These are phyloP conservation scores for Peromyscus attwateri DNA, from an alignment of 2,797 vertebrate genomes.

Conservation along the genomic window DNA sequence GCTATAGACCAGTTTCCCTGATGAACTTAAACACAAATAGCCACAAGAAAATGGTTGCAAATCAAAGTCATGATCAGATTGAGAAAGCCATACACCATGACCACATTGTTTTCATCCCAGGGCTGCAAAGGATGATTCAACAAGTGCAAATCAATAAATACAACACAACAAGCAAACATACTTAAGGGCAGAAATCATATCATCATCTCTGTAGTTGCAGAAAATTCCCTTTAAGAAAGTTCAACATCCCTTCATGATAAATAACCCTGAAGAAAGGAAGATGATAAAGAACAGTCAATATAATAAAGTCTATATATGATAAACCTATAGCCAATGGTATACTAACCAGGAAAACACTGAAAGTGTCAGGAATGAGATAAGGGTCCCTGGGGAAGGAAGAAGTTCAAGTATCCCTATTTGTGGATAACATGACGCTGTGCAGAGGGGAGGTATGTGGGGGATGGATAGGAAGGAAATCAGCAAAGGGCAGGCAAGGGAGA, in stretches of 20 bases:
- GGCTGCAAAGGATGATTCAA: neutral
- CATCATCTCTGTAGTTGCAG: neutral
- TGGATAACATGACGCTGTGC: neutral
- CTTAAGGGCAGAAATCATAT: neutral
- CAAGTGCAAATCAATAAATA: neutral
- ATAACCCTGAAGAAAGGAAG: neutral
- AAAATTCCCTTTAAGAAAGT: neutral
- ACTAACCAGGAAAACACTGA: neutral
- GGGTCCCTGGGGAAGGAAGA: neutral
- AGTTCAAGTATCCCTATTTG: neutral
- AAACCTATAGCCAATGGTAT: neutral
- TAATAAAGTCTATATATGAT: neutral
- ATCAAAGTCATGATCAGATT: neutral
- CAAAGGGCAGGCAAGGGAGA: neutral
- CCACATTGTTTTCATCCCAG: neutral
- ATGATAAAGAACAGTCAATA: neutral
- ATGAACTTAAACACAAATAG: neutral
- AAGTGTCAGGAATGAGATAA: neutral
- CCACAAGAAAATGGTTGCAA: neutral
- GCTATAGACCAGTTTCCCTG: neutral
- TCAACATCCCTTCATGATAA: neutral
- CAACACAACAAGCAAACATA: neutral
- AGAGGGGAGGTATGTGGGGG: neutral
- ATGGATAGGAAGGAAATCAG: neutral
- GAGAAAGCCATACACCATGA: neutral